Percentiles rank a stretch among this genome's conserved stretches.
Evolutionary conservation across 2,113 vertebrate species (phyloP).

Genomic region (Podilymbus podiceps): DNA sequence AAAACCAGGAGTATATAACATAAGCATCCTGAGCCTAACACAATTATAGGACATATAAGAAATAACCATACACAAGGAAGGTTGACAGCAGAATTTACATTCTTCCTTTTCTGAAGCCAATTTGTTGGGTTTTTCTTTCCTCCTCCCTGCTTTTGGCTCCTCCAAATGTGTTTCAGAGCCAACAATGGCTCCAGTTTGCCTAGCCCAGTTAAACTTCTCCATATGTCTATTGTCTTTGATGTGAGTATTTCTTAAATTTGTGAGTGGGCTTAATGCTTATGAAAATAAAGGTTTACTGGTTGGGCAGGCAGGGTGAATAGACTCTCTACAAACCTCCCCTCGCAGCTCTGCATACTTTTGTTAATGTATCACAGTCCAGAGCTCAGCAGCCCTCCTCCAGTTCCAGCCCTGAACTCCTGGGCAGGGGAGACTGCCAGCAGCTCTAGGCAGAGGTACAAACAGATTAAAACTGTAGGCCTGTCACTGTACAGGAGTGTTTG

Average conservation of each 20-base stretch:
- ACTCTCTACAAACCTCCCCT: not conserved
- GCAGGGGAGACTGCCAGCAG: not conserved
- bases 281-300: conserved; percentile 30
- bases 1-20: not conserved
- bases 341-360: not conserved
- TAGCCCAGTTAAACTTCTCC: conserved; percentile 53
- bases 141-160: not conserved
- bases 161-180: conserved; percentile 6
- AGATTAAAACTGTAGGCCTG: not conserved
- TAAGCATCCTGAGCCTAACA: not conserved
- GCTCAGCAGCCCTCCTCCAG: not conserved
- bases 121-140: not conserved
- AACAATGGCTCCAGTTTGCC: conserved; percentile 52
- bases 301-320: not conserved
- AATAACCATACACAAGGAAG: not conserved
- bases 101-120: not conserved
- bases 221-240: conserved; percentile 49
- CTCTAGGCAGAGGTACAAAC: not conserved
- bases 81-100: conserved; percentile 26
- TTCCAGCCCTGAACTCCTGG: not conserved
- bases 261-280: not conserved
- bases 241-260: not conserved
- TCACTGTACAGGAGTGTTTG: not conserved
- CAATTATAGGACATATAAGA: not conserved
- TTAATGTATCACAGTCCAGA: not conserved